These are phyloP conservation scores for Chaetodon trifasciatus DNA, from an alignment of 2,797 vertebrate species.

Conservation along the genomic window DNA sequence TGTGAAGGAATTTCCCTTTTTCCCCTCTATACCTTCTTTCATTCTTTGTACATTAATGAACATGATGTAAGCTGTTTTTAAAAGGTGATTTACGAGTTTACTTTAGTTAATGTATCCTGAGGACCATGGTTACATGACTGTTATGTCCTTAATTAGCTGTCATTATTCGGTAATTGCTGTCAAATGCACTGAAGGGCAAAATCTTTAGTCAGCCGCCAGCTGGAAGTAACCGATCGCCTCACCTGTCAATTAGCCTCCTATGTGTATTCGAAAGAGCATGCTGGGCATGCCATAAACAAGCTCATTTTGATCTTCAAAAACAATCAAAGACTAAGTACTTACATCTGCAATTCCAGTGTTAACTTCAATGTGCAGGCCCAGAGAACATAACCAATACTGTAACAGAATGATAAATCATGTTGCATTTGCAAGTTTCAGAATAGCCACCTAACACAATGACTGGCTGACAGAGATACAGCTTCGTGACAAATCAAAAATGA, in stretches of 20 bases:
- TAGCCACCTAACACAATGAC: not conserved
- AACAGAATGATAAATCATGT: not conserved
- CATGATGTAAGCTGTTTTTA: not conserved
- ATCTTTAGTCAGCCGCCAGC: not conserved
- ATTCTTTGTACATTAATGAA: not conserved
- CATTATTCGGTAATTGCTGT: constrained; percentile 16
- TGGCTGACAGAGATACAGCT: not conserved
- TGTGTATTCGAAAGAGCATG: not conserved
- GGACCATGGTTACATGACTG: not conserved
- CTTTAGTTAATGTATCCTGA: not conserved
- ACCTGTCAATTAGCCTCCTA: not conserved
- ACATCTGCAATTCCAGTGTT: not conserved
- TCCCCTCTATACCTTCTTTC: not conserved
- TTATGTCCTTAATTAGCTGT: constrained; percentile 23
- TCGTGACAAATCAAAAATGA: not conserved
- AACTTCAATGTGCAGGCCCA: not conserved
- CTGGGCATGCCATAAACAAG: not conserved
- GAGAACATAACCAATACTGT: not conserved
- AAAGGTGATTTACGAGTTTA: not conserved
- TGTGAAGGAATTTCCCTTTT: too few species aligned
- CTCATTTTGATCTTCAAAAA: not conserved
- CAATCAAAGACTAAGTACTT: not conserved
- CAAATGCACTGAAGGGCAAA: not conserved
- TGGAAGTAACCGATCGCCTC: not conserved
- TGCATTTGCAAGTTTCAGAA: not conserved